phyloP scores from a whole-genome alignment of 1,140 invertebrate species.

The Drosophila seguyi region DNA sequence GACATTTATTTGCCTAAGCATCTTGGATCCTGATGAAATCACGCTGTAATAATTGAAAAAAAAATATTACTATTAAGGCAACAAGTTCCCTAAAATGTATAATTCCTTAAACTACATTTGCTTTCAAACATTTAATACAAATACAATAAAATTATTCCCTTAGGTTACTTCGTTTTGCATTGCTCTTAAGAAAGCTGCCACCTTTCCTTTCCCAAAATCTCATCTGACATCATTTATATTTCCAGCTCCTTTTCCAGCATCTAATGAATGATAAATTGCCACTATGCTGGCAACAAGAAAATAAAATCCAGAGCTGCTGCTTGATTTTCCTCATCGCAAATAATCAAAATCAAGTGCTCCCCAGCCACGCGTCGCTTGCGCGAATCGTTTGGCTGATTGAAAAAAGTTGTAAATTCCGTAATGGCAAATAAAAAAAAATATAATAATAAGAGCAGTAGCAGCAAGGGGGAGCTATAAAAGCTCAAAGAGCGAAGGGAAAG shows the following conservation, averaged over 20 bases:
- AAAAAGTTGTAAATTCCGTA: constrained; percentile 81
- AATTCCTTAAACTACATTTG: background rate
- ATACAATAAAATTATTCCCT: background rate
- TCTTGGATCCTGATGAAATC: background rate
- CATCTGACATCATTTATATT: background rate
- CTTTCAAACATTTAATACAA: background rate
- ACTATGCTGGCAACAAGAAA: constrained; percentile 50
- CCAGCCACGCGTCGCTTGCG: constrained; percentile 58
- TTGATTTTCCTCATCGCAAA: constrained; percentile 39
- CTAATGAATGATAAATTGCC: constrained; percentile 80
- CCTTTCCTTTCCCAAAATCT: background rate
- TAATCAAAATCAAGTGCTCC: constrained; percentile 76
- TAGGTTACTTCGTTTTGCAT: background rate
- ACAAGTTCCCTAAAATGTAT: background rate
- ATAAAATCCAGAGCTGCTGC: constrained; percentile 32
- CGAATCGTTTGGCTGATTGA: constrained; percentile 73
- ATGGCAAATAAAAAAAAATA: constrained; percentile 65
- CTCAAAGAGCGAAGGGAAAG: background rate
- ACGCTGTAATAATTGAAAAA: too few relatives aligned
- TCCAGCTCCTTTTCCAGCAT: constrained; percentile 20
- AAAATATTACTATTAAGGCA: too few relatives aligned
- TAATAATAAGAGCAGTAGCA: constrained; percentile 50
- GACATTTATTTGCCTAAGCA: background rate
- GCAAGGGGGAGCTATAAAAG: constrained; percentile 4
- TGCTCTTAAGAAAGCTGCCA: background rate